These are phyloP conservation scores for Pelochelys cantorii DNA, from an alignment of 2,797 vertebrate species.

Conservation along the genomic window DNA sequence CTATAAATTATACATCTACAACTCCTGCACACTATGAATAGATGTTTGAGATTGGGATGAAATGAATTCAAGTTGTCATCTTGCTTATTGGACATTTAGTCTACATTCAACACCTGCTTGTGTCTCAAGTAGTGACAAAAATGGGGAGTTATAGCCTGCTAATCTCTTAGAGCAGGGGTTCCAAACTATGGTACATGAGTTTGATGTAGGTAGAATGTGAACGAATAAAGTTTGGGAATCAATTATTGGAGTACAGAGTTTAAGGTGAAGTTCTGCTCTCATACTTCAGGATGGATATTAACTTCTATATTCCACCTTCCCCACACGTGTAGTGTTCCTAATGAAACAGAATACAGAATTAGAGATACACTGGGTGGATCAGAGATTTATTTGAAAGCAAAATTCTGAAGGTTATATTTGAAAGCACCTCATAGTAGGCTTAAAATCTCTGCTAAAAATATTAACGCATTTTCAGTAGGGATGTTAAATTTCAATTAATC, in stretches of 20 bases:
- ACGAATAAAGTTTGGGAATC: too few relatives aligned
- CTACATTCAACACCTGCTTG: neutral
- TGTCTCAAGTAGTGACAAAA: neutral
- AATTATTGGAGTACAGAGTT: neutral
- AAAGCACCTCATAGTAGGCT: fast-evolving
- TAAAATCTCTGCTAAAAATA: neutral
- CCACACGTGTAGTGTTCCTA: fast-evolving
- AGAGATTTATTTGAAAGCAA: neutral
- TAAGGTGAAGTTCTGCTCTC: neutral
- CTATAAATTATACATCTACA: too few relatives aligned
- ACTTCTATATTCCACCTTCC: neutral
- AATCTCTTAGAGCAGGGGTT: fast-evolving
- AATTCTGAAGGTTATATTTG: fast-evolving
- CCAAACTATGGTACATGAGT: neutral
- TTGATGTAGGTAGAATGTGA: too few relatives aligned
- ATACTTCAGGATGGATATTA: fast-evolving
- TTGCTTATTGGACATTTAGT: neutral
- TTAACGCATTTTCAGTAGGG: too few relatives aligned
- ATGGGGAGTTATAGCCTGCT: neutral
- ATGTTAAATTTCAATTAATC: too few relatives aligned
- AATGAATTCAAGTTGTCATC: neutral
- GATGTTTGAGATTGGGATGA: neutral
- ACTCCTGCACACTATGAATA: neutral
- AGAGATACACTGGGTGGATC: fast-evolving
- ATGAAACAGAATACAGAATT: fast-evolving